Conservation (phyloP, 2,888 invertebrate species). For the Petrolisthes cinctipes region DNA sequence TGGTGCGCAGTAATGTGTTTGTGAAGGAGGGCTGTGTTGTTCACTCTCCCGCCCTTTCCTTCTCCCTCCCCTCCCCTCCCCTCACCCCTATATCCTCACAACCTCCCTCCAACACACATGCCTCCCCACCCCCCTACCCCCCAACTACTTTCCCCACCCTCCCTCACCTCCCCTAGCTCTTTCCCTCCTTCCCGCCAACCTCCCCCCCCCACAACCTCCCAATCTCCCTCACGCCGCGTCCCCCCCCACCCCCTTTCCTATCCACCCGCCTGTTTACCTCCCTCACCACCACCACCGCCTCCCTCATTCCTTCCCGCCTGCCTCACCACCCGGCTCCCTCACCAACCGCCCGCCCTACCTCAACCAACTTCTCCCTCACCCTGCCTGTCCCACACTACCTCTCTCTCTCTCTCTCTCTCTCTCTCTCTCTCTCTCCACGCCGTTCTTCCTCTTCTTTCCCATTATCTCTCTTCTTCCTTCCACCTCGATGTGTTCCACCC, state of each 20-base stretch:
- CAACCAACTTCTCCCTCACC: background rate
- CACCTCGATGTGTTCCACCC: background rate
- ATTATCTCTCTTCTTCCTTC: background rate
- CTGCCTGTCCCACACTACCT: background rate
- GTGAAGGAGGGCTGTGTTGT: background rate
- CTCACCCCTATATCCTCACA: background rate
- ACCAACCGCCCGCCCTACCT: background rate
- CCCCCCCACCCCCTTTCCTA: background rate
- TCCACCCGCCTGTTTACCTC: background rate
- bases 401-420: background rate
- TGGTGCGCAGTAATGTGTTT: constrained; percentile 3
- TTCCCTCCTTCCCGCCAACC: background rate
- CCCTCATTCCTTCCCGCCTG: background rate
- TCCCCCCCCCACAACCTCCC: background rate
- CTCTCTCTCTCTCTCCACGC: background rate
- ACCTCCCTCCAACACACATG: background rate
- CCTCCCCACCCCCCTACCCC: background rate
- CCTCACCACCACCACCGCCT: background rate
- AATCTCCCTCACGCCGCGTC: background rate
- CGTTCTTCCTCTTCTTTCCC: background rate
- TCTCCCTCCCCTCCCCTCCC: background rate
- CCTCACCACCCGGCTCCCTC: background rate
- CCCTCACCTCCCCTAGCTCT: background rate
- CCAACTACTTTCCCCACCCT: background rate
- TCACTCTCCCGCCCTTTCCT: background rate